Conservation (phyloP, 2,113 vertebrate species). For the Trematomus loennbergii region DNA sequence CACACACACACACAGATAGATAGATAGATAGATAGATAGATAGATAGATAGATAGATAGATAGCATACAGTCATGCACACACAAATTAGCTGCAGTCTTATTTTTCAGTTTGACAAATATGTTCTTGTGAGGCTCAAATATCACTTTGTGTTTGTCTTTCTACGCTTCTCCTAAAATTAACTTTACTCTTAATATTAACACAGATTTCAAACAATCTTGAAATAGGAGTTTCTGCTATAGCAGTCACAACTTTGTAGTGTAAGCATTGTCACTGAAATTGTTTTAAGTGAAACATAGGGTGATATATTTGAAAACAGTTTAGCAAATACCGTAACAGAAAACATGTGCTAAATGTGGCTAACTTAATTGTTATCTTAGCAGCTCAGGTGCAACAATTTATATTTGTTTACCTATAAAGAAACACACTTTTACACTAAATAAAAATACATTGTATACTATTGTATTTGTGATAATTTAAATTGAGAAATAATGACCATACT, state of each 20-base stretch:
- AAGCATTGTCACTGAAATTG: not conserved
- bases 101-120: constrained; percentile 3
- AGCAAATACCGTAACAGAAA: no score
- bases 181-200: not conserved
- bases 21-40: constrained; percentile 2
- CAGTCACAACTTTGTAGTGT: not conserved
- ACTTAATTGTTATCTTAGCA: not conserved
- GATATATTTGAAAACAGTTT: not conserved
- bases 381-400: no score
- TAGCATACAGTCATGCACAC: not conserved
- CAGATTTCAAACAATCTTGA: not conserved
- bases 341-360: no score
- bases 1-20: not conserved
- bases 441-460: no score
- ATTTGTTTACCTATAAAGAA: not conserved
- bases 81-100: not conserved
- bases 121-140: not conserved
- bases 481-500: not conserved
- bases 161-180: not conserved
- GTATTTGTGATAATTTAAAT: not conserved
- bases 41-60: no score
- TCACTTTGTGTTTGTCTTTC: not conserved
- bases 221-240: not conserved
- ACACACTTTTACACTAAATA: not conserved
- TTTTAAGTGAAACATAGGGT: not conserved